Evolutionary conservation across 1,140 invertebrate species (phyloP).

Genomic region (Stratiolaelaps scimitus): DNA sequence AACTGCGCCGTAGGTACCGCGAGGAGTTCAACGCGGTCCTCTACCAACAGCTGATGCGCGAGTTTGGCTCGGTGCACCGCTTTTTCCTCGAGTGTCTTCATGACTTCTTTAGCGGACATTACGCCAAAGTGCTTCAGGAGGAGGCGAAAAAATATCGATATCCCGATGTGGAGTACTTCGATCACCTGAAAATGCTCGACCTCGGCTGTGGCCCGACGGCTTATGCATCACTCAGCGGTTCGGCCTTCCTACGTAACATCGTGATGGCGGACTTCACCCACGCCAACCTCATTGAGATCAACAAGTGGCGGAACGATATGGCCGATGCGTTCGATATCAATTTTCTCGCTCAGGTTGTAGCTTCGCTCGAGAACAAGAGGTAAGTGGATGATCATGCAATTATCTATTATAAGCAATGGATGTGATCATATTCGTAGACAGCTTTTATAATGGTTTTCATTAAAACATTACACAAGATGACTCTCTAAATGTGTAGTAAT

Average conservation of each 20-base stretch:
- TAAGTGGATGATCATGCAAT: not conserved
- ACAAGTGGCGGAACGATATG: constrained; percentile 26
- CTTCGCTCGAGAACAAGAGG: constrained; percentile 21
- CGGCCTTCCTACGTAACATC: constrained; percentile 8
- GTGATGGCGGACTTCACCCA: constrained; percentile 25
- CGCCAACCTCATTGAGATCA: constrained; percentile 19
- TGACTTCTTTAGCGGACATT: constrained; percentile 20
- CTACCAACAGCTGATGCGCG: constrained; percentile 22
- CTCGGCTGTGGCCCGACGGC: constrained; percentile 19
- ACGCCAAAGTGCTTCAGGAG: constrained; percentile 4
- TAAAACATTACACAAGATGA: too few relatives aligned
- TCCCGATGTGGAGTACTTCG: constrained; percentile 17
- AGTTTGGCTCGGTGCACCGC: constrained; percentile 15
- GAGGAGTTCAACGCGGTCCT: constrained; percentile 27
- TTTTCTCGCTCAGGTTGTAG: constrained; percentile 9
- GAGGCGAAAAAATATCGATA: constrained; percentile 23
- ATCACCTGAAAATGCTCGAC: constrained; percentile 25
- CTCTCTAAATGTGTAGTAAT: too few relatives aligned
- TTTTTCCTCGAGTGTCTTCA: constrained; percentile 26
- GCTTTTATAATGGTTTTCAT: too few relatives aligned
- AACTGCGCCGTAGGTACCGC: constrained; percentile 26
- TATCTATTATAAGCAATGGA: too few relatives aligned
- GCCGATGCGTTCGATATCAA: constrained; percentile 22
- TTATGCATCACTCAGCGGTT: constrained; percentile 8
- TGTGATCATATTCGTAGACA: too few relatives aligned